Evolutionary conservation across 37 sponge, comb jelly and placozoan species (phyloP).

Genomic region (Chondrilla cf. caribensis): DNA sequence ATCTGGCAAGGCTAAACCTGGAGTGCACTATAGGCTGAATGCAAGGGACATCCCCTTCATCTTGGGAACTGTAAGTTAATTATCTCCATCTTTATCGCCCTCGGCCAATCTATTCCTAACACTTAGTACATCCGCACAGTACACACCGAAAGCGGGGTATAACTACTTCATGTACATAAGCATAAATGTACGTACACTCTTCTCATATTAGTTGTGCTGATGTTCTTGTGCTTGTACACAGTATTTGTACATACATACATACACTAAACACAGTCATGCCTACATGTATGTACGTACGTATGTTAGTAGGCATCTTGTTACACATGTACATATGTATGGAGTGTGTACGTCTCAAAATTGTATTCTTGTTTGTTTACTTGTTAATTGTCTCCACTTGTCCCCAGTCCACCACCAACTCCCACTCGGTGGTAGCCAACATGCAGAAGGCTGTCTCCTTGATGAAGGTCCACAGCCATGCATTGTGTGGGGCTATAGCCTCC

Average conservation of each 20-base stretch:
- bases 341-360: neutral
- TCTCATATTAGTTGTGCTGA: neutral
- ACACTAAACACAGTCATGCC: too few relatives aligned
- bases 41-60: conserved; percentile 73
- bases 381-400: neutral
- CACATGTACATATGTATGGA: neutral
- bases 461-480: conserved; percentile 57
- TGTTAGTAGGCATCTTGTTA: too few relatives aligned
- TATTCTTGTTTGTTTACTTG: neutral
- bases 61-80: conserved; percentile 24
- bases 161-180: neutral
- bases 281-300: too few relatives aligned
- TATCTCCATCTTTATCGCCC: too few relatives aligned
- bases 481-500: conserved; percentile 65
- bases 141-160: too few relatives aligned
- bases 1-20: conserved; percentile 23
- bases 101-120: too few relatives aligned
- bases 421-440: conserved; percentile 69
- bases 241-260: too few relatives aligned
- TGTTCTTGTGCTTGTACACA: too few relatives aligned
- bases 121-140: too few relatives aligned
- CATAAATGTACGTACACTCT: neutral
- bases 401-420: conserved; percentile 63
- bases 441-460: conserved; percentile 61
- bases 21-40: conserved; percentile 56